Evolutionary conservation across 2,797 vertebrate species (phyloP).

Genomic region (Spizella passerina): DNA sequence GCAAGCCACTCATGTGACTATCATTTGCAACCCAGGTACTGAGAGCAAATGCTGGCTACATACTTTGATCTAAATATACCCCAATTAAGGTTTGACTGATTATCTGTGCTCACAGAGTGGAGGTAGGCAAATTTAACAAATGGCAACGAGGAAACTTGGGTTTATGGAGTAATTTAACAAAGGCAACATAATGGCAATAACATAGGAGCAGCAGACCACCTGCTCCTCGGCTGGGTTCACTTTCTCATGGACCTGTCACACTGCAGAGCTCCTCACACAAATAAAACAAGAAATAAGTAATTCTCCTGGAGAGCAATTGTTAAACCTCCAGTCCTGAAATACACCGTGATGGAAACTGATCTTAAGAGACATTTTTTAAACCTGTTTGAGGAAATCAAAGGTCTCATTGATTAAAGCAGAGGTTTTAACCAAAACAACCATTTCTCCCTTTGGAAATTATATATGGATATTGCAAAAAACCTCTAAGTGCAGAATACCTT

Average conservation of each 20-base stretch:
- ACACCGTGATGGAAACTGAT: conserved; percentile 12
- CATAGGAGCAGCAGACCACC: conserved; percentile 46
- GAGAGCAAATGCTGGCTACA: conserved; percentile 12
- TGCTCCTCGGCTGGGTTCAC: conserved; percentile 42
- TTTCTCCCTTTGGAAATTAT: not conserved
- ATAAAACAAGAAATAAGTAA: conserved; percentile 46
- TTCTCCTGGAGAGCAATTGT: conserved; percentile 39
- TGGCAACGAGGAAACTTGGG: conserved; percentile 21
- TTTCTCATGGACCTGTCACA: conserved; percentile 48
- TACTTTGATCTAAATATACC: conserved; percentile 50
- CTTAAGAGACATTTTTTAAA: conserved; percentile 27
- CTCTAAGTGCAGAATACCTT: not conserved
- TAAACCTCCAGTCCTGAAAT: not conserved
- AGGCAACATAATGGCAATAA: conserved; percentile 63
- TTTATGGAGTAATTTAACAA: conserved; percentile 57
- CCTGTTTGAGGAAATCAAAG: conserved; percentile 7
- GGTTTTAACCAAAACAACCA: not conserved
- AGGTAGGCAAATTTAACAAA: conserved; percentile 63
- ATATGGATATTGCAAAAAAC: not conserved
- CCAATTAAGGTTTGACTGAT: conserved; percentile 53
- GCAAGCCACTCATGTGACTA: conserved; percentile 64
- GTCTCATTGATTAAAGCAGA: not conserved
- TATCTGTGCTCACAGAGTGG: conserved; percentile 40
- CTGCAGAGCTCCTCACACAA: conserved; percentile 11
- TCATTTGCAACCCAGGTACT: conserved; percentile 59